Base-by-base conservation (phyloP, 2,888 invertebrate genomes). In the Melieria crassipennis region DNA sequence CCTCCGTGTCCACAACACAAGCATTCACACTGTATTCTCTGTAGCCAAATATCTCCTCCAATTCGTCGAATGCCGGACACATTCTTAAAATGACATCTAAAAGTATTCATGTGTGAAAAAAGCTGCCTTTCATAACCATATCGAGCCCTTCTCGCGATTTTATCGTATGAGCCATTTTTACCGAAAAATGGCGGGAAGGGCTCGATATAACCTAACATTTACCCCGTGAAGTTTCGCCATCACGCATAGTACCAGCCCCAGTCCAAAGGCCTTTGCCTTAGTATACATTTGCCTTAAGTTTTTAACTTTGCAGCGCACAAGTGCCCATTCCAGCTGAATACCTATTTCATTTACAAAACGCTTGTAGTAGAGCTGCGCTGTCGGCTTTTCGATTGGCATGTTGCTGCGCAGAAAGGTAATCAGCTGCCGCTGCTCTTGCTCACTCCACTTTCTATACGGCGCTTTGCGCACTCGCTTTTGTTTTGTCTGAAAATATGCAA, bases 381-480 rank as follows among this genome's bases (percentile, higher is more conserved):
- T 68, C 13, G 61, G 61, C 52, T 68, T 61, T 52, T 68, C 68
- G 4, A 66, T 58, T 16, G 58, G 66, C 30, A 48, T 50, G 58
- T 58, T 66, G 45, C 57, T 46, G 56, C 57, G 56, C n/a, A 58
- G 58, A 57, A 57, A 57, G 11, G 57, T 42, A 10, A 57, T 16
- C 45, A 56, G 10, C 13, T 65, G 47, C 47, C 58, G 66, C 57
- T 57, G 47, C 57, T 66, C 58, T 30, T 16, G 11, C 6, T 68
- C 68, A n/a, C 61, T 68, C 61, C 68, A 68, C 45, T 68, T 61
- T 5, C 45, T 16, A 45, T 68, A 68, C 9, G 68, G 68, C 4
- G 68, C 16, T 45, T 68, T 68, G 45, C 68, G 67, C 43, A 68
- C 50, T 11, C 67, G 60, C 50, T 61, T 68, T 16, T 60, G 42